phyloP scores from a whole-genome alignment of 1,140 invertebrate species.

The Mylabris phalerata region DNA sequence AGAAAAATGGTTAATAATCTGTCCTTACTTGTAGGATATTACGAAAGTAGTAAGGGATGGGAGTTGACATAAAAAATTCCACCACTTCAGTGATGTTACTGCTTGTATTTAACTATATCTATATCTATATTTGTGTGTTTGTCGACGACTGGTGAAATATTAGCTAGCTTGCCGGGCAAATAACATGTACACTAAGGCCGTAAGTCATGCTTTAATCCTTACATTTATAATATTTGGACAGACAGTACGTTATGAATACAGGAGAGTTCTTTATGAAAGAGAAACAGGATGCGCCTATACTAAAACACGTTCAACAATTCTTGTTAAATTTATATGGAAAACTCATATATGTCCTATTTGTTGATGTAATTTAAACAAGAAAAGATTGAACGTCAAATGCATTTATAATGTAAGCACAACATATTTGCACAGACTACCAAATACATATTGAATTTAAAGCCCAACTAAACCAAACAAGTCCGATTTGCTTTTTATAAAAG shows the following conservation, averaged over 20 bases:
- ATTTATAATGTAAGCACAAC: too few relatives aligned
- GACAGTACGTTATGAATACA: constrained; percentile 14
- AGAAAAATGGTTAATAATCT: constrained; percentile 19
- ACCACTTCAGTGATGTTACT: constrained; percentile 22
- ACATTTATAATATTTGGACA: constrained; percentile 28
- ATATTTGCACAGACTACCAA: too few relatives aligned
- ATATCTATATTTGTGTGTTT: too few relatives aligned
- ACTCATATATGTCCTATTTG: too few relatives aligned
- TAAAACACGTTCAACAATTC: too few relatives aligned
- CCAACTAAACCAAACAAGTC: too few relatives aligned
- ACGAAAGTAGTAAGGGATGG: constrained; percentile 18
- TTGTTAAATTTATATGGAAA: too few relatives aligned
- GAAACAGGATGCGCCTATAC: too few relatives aligned
- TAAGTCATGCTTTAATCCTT: constrained; percentile 28
- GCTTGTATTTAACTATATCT: neutral
- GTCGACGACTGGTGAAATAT: constrained; percentile 22
- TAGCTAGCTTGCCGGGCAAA: constrained; percentile 20
- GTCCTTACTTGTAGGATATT: constrained; percentile 17
- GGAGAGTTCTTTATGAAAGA: constrained; percentile 14
- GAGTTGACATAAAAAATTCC: constrained; percentile 16
- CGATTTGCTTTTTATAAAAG: too few relatives aligned
- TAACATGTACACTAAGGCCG: constrained; percentile 25
- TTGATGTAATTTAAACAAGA: too few relatives aligned
- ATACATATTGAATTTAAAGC: too few relatives aligned
- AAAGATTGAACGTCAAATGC: too few relatives aligned